Conservation (phyloP, 2,113 vertebrate species). For the Erythrocebus patas region DNA sequence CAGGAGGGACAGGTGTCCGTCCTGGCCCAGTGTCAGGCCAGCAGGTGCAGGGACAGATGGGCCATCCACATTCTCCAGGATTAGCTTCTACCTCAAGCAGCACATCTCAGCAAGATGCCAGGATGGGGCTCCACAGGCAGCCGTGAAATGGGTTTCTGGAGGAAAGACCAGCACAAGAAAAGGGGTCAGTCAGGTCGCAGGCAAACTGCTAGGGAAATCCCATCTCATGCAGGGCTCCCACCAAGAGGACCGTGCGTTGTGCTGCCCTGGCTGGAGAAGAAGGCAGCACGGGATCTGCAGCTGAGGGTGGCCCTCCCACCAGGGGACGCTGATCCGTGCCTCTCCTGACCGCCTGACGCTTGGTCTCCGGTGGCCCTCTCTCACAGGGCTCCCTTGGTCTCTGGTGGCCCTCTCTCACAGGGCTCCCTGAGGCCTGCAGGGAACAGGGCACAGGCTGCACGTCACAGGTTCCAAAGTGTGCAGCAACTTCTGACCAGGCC, state of each 20-base stretch:
- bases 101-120: fast-evolving
- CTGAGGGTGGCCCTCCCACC: neutral
- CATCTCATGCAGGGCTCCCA: neutral
- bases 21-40: neutral
- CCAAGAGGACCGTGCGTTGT: too few species aligned
- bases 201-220: neutral
- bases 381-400: neutral
- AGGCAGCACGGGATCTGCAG: neutral
- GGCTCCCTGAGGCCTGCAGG: neutral
- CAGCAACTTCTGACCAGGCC: neutral
- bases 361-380: neutral
- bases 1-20: neutral
- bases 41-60: neutral
- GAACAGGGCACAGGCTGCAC: neutral
- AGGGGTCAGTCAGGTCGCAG: fast-evolving
- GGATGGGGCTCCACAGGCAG: neutral
- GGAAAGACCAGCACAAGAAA: neutral
- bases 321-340: too few species aligned
- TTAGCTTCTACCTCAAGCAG: neutral
- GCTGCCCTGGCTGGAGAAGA: neutral
- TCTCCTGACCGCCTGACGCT: neutral
- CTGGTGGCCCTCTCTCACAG: neutral
- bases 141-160: neutral
- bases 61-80: neutral
- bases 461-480: neutral